These are phyloP conservation scores for Casuarius casuarius DNA, from an alignment of 2,113 vertebrate genomes.

Conservation along the genomic window DNA sequence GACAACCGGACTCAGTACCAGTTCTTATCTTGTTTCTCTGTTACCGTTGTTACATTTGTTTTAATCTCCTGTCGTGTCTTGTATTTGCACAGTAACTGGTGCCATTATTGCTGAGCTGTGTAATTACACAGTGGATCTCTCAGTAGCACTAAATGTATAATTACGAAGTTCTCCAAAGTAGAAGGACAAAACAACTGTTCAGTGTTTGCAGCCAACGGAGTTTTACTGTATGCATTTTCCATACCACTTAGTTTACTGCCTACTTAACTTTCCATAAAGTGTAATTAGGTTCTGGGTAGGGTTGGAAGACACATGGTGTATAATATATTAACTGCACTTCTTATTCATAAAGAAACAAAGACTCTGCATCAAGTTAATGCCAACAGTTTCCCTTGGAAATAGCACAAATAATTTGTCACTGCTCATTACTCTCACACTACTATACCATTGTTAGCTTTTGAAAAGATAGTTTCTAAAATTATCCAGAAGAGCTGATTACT, in stretches of 20 bases:
- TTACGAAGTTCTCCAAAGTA: conserved; percentile 73
- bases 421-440: conserved; percentile 33
- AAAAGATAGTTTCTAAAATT: conserved; percentile 72
- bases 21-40: conserved; percentile 15
- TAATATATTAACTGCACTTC: conserved; percentile 69
- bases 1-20: not conserved
- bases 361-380: conserved; percentile 48
- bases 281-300: conserved; percentile 64
- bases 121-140: conserved; percentile 72
- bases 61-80: conserved; percentile 57
- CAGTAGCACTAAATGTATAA: conserved; percentile 71
- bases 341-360: conserved; percentile 71
- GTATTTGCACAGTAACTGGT: conserved; percentile 58
- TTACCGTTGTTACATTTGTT: conserved; percentile 47
- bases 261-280: conserved; percentile 70
- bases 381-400: conserved; percentile 62
- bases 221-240: conserved; percentile 17
- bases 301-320: conserved; percentile 62
- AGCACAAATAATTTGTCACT: conserved; percentile 74
- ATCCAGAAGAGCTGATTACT: conserved; percentile 57
- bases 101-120: conserved; percentile 65
- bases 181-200: conserved; percentile 60
- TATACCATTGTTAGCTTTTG: conserved; percentile 50
- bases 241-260: conserved; percentile 55
- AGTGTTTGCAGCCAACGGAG: conserved; percentile 44